Base-by-base conservation (phyloP, 1,140 invertebrate species). In the Venturia canescens region DNA sequence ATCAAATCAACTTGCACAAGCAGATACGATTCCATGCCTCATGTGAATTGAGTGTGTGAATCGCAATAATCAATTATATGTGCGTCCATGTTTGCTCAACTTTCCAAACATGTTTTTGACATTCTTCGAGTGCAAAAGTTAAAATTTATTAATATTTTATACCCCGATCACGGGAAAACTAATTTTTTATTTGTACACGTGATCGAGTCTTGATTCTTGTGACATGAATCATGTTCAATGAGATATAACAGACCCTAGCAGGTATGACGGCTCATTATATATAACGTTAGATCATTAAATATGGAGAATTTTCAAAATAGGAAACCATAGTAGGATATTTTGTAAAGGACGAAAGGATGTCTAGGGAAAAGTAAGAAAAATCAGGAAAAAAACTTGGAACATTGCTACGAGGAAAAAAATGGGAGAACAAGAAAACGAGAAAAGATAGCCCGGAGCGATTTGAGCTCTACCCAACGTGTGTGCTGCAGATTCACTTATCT, bases 401-500 rank as follows among this genome's bases (percentile, higher is more conserved):
- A 57, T 27, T 38, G n/a, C 50, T 76, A 63, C 23, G 38, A 29
- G 38, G 63, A 63, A 38, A 74, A 26, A 13, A 23, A 1, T 26
- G 38, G 38, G 50, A 21, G 3, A 29, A 48, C 38, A 5, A 53
- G 66, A 31, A 18, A 31, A 31, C 29, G 9, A n/a, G 29, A 82
- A 81, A 77, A 82, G 86, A 86, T 86, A 78, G 83, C 81, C 80
- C 81, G 84, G 84, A 87, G 84, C 86, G 78, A 89, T 85, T 80
- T 81, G 82, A 85, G 84, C 86, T 79, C 83, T 80, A 83, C 82
- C 80, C 66, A 85, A 83, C 80, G 82, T 82, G 81, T 83, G 80
- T 84, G 38, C 38, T 82, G 85, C 81, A 83, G 86, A 87, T 87
- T 87, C 86, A 87, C 86, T 87, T 87, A 87, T 71, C 74, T 72